Evolutionary conservation across 2,888 invertebrate species (phyloP).

Genomic region (Catocala fraxini): DNA sequence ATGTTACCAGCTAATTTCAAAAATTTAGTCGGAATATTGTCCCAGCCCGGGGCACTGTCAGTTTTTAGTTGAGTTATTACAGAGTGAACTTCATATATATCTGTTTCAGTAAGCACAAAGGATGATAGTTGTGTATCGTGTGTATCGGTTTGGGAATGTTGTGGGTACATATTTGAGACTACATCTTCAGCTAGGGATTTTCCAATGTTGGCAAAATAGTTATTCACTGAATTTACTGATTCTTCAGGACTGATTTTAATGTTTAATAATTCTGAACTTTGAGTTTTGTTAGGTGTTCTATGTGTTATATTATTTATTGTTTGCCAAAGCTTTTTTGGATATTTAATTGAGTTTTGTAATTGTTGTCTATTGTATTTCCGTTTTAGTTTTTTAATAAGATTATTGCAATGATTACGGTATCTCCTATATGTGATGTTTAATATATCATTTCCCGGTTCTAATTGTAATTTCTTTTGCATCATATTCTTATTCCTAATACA

Average conservation of each 20-base stretch:
- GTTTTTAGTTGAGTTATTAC: not conserved
- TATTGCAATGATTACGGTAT: not conserved
- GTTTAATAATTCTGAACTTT: not conserved
- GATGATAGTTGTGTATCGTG: not conserved
- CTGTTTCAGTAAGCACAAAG: not conserved
- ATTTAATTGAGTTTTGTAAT: not conserved
- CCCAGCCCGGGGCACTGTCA: constrained; percentile 5
- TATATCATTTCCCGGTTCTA: not conserved
- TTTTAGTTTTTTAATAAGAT: too few species aligned
- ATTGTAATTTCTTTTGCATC: not conserved
- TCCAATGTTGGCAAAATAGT: not conserved
- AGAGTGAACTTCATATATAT: not conserved
- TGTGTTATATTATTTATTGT: constrained; percentile 1
- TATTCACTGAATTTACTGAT: not conserved
- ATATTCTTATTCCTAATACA: not conserved
- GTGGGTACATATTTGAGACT: not conserved
- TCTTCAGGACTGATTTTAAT: not conserved
- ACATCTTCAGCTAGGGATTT: not conserved
- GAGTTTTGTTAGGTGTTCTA: not conserved
- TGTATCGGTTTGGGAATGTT: not conserved
- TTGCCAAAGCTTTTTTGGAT: not conserved
- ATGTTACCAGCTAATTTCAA: constrained; percentile 1
- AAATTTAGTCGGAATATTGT: not conserved
- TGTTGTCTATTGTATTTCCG: not conserved
- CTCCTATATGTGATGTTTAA: not conserved